Base-by-base conservation (phyloP, 2,797 vertebrate species). In the Girardinus metallicus region DNA sequence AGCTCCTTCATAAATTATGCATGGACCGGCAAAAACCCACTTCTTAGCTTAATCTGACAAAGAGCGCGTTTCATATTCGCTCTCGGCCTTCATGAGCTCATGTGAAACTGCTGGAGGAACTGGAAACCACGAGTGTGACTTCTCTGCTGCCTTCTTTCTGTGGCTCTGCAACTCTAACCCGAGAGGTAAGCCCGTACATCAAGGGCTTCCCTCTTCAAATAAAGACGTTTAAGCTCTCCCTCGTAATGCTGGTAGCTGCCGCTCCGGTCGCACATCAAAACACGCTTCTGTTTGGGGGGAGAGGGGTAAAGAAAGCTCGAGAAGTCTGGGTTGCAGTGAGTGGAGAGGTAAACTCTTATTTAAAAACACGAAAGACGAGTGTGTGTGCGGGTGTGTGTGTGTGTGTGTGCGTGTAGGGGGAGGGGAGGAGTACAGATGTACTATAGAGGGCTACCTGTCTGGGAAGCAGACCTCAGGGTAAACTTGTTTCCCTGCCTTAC, bases 401-500 rank as follows among this genome's bases (percentile, higher is more conserved):
- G 9, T 46, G 46, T 4, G 43, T 1, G 46, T 47, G 15, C 5
- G 46, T 47, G 47, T 51, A 51, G 7, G 21, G 49, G 77, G 79
- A 76, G 76, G 23, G 26, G 43, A 73, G 83, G 86, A 85, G 88
- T 79, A 81, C 82, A 78, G 88, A 93, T 82, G 49, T 83, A 85
- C 91, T 88, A 94, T 92, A 95, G 93, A 93, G 90, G 88, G 80
- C 86, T 95, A 95, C 94, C 95, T 95, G 95, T 95, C 89, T 93
- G 85, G 82, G 87, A 86, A 77, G 89, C 91, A 92, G 91, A 93
- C 93, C 89, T 93, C 87, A 92, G 89, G 88, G 92, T 94, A 95
- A 95, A 95, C 94, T 94, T 95, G 94, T 95, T 95, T 95, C 95
- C 94, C 92, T 94, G 90, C 91, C 89, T 89, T 82, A 95, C 94